phyloP scores from a whole-genome alignment of 2,888 invertebrate genomes.

The Hermaeophaga mercurialis region DNA sequence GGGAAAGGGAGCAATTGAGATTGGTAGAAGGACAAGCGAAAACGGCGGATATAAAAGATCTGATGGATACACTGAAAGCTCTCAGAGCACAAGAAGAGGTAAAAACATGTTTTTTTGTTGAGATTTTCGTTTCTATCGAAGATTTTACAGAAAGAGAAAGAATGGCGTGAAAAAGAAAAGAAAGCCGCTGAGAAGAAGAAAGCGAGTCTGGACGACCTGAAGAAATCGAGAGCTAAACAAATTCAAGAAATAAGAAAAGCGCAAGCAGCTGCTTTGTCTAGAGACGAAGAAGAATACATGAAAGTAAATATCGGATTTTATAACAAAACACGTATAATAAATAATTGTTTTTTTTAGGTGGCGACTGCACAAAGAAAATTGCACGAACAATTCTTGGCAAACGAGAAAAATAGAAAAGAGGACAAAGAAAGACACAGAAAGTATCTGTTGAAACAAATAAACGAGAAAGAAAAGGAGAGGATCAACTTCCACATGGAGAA shows the following conservation, averaged over 20 bases:
- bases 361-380: conserved; percentile 60
- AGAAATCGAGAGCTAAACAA: conserved; percentile 57
- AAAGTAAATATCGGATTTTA: conserved; percentile 41
- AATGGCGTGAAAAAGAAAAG: conserved; percentile 70
- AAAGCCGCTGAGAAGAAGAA: conserved; percentile 65
- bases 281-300: conserved; percentile 60
- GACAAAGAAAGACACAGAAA: conserved; percentile 63
- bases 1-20: conserved; percentile 66
- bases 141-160: conserved; percentile 64
- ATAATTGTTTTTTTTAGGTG: conserved; percentile 51
- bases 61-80: conserved; percentile 61
- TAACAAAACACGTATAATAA: background rate
- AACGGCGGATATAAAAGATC: conserved; percentile 59
- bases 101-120: conserved; percentile 16
- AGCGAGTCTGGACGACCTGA: conserved; percentile 59
- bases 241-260: conserved; percentile 63
- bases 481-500: conserved; percentile 57
- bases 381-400: conserved; percentile 54
- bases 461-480: conserved; percentile 70
- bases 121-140: background rate
- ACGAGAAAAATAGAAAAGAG: conserved; percentile 52
- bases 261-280: conserved; percentile 70
- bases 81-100: conserved; percentile 62
- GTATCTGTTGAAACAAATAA: conserved; percentile 71
- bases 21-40: conserved; percentile 61